phyloP scores from a whole-genome alignment of 1,140 invertebrate species.

The Cotesia chilonis region DNA sequence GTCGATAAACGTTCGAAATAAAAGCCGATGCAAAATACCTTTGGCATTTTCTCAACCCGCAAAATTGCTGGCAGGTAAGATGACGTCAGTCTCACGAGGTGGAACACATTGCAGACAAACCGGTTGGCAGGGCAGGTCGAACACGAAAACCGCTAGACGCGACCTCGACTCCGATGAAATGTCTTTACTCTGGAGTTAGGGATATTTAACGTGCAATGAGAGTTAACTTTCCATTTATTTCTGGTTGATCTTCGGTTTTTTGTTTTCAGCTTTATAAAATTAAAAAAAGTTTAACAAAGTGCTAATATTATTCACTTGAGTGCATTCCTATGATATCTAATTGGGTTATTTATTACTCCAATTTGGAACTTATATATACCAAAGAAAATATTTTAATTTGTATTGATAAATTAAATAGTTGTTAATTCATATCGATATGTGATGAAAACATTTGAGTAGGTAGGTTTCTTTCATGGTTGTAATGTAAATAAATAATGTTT shows the following conservation, averaged over 20 bases:
- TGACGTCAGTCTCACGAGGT: conserved; percentile 49
- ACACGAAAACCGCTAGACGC: conserved; percentile 57
- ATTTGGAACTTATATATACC: background rate
- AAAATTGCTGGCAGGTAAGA: conserved; percentile 51
- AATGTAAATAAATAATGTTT: too few species aligned
- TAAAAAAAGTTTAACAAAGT: background rate
- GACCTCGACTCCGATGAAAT: conserved; percentile 53
- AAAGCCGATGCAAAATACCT: conserved; percentile 19
- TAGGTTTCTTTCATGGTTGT: too few species aligned
- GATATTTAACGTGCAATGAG: conserved; percentile 38
- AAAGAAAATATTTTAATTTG: too few species aligned
- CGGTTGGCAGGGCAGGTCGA: conserved; percentile 46
- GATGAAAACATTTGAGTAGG: too few species aligned
- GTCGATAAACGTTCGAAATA: conserved; percentile 20
- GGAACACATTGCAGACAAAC: conserved; percentile 43
- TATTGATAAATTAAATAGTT: too few species aligned
- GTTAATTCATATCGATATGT: too few species aligned
- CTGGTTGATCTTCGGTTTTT: background rate
- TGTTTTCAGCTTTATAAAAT: background rate
- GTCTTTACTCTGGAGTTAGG: conserved; percentile 40
- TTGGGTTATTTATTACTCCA: too few species aligned
- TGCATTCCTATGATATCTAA: too few species aligned
- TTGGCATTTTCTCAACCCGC: conserved; percentile 43
- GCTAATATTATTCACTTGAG: background rate
- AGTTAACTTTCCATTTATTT: conserved; percentile 30